phyloP scores from a whole-genome alignment of 2,113 vertebrate species.

The Pseudopodoces humilis region DNA sequence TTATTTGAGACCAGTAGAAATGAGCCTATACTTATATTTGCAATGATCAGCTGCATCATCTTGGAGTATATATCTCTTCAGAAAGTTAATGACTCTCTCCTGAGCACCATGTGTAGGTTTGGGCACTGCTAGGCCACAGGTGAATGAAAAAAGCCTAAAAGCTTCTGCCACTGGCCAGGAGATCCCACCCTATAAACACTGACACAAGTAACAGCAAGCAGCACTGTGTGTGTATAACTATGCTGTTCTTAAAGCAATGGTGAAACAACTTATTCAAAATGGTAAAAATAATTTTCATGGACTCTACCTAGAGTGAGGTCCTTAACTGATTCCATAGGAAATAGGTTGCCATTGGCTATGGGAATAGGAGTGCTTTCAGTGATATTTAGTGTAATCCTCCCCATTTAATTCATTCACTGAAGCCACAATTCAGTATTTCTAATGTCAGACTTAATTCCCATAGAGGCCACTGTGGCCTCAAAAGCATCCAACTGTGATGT shows the following conservation, averaged over 20 bases:
- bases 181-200: not conserved
- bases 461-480: not conserved
- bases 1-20: not conserved
- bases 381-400: not conserved
- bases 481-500: constrained; percentile 37
- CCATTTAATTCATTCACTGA: constrained; percentile 34
- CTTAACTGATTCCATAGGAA: not conserved
- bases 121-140: not conserved
- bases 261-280: not conserved
- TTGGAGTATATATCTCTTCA: not conserved
- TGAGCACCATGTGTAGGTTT: not conserved
- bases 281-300: not conserved
- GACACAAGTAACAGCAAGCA: not conserved
- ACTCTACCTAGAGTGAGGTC: not conserved
- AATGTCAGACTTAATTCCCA: constrained; percentile 37
- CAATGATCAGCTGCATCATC: not conserved
- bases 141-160: not conserved
- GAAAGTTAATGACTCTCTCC: not conserved
- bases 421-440: constrained; percentile 23
- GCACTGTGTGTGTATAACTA: not conserved
- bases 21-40: not conserved
- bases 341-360: not conserved
- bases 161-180: not conserved
- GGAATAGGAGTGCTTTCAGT: not conserved
- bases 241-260: not conserved